Base-by-base conservation (phyloP, 1,140 invertebrate genomes). In the Aphaenogaster floridana region DNA sequence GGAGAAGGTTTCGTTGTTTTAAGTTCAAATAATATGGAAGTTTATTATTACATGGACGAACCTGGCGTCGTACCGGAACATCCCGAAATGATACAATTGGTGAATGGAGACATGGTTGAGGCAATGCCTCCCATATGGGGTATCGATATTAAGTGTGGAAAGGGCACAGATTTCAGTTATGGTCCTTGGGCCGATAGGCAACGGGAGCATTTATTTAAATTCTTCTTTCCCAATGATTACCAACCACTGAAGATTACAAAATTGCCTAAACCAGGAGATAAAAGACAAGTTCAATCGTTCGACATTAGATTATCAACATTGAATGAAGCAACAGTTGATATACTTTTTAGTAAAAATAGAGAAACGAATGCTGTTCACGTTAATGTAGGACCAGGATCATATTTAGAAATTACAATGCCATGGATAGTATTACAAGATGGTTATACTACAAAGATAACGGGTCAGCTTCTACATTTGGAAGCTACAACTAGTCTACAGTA, bases 181-280 rank as follows among this genome's bases (percentile, higher is more conserved):
- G 99, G 99, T 2, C 99, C 99, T 5, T 99, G 99, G 99, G 99
- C 99, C 7, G 99, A 99, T 94, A 96, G 99, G 61, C 99, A 99
- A 94, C 96, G 99, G 84, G 99, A 99, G 94, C 97, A 99, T 95
- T 95, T 99, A 21, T 99, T 98, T 94, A 99, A 97, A 95, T 99
- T 99, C 94, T 99, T 99, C 94, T 99, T 98, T 94, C 99, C 99
- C 4, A 97, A 98, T 85, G 98, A 98, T 94, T 98, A 97, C 95
- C 97, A 98, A 91, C 96, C 97, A 66, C 95, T 98, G 86, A 96
- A 97, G 94, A 96, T 98, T 2, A 98, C 98, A 0, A 97, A 97
- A 83, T 96, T 97, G 48, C 97, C 98, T 1, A 96, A 97, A 94
- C 97, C 98, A 0, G 99, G 99, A 1, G 98, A 99, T 92, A 97